Base-by-base conservation (phyloP, 2,797 vertebrate species). In the Helicolenus hilgendorfi region DNA sequence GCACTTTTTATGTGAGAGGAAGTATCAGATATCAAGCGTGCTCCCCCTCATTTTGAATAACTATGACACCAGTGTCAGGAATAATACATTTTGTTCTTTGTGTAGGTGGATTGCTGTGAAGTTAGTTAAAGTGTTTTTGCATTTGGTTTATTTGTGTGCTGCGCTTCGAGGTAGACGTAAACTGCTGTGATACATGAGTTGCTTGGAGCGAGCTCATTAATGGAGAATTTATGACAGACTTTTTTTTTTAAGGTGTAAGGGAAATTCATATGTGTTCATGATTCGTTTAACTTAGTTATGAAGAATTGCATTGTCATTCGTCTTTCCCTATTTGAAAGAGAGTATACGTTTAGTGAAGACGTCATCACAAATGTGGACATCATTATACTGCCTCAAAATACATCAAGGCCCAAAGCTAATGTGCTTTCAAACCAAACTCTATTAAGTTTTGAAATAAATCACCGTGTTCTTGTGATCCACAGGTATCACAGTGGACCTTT, bases 51-150 rank as follows among this genome's bases (percentile, higher is more conserved):
- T 62, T 83, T 77, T 83, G 60, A 85, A 88, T 31, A 65, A 41
- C 14, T 65, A 10, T 86, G 75, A 90, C 81, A 81, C 76, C 20
- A 7, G 70, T 87, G 74, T 92, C 72, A 81, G 84, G 70, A 69
- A 79, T 73, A 79, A 79, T 77, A 75, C 7, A 75, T 68, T 22
- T 35, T 2, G 58, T 68, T 79, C 22, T 85, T 69, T 88, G 88
- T 86, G 88, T 83, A 77, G 72, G 88, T 83, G 88, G 84, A 75
- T 75, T 55, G 45, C 77, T 83, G 62, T 72, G 68, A 86, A 76
- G 65, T 81, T 26, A 13, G 68, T 59, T 26, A 4, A 74, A 62
- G 20, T 79, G 38, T 78, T 75, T 75, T 70, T 85, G 22, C 62
- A 49, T 83, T 67, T 11, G 22, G 14, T 84, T 73, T 72, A 36